Conservation (phyloP, 2,797 vertebrate species). For the Labeo calbasu region DNA sequence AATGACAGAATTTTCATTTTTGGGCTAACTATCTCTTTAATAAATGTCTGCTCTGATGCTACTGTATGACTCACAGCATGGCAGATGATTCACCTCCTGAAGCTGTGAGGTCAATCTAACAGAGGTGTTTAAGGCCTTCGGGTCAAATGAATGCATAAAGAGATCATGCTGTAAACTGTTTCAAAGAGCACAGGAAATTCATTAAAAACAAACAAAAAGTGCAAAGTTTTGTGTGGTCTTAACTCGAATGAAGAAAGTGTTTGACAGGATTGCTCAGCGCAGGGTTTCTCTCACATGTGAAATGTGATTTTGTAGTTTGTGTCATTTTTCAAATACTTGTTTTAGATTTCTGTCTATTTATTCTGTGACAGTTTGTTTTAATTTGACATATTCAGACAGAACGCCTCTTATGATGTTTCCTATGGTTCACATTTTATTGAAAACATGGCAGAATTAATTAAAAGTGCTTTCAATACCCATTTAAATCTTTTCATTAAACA, state of each 20-base stretch:
- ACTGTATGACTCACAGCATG: background rate
- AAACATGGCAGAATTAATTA: background rate
- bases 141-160: slow-evolving; percentile 30
- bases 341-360: background rate
- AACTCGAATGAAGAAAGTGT: background rate
- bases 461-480: background rate
- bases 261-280: background rate
- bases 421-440: background rate
- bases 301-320: background rate
- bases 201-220: background rate
- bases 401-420: no score
- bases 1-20: no score
- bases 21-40: no score
- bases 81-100: slow-evolving; percentile 27
- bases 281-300: background rate
- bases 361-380: no score
- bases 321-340: background rate
- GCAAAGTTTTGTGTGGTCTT: background rate
- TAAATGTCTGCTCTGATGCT: background rate
- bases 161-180: slow-evolving; percentile 24
- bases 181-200: slow-evolving; percentile 25
- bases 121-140: slow-evolving; percentile 6
- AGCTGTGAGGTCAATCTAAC: slow-evolving; percentile 14
- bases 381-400: background rate
- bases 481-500: background rate